These are phyloP conservation scores for Tolypeutes matacus DNA, from an alignment of 2,797 vertebrate species.

Conservation along the genomic window DNA sequence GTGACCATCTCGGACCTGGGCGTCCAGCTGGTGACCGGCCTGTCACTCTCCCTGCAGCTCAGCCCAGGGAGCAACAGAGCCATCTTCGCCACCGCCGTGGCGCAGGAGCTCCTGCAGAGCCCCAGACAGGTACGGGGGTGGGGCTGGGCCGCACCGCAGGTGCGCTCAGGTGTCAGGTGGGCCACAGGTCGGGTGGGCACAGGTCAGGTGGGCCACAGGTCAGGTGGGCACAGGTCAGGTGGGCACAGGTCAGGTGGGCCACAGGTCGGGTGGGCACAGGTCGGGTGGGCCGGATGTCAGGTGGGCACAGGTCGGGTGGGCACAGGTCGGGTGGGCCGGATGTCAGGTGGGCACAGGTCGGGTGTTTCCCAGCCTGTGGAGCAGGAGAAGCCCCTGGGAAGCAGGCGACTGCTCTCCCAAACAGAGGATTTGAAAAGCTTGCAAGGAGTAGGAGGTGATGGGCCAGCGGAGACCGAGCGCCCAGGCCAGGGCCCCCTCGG, in stretches of 20 bases:
- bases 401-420: rapidly evolving
- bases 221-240: rapidly evolving
- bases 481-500: rapidly evolving
- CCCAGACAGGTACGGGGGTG: constrained; percentile 91
- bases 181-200: rapidly evolving
- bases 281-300: too few relatives aligned
- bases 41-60: constrained; percentile 94
- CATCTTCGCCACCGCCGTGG: constrained; percentile 92
- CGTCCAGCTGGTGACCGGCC: constrained; percentile 93
- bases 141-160: background rate
- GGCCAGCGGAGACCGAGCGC: background rate
- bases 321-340: background rate
- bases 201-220: background rate
- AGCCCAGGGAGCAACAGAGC: constrained; percentile 94
- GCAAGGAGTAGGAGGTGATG: too few relatives aligned
- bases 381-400: background rate
- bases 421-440: background rate
- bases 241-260: background rate
- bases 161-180: rapidly evolving
- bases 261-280: too few relatives aligned
- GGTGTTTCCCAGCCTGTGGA: background rate
- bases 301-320: too few relatives aligned
- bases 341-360: too few relatives aligned
- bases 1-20: constrained; percentile 95
- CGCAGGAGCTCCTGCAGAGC: constrained; percentile 92